Percentiles rank a stretch among this genome's conserved stretches.
Evolutionary conservation across 1,140 invertebrate genomes (phyloP).

Genomic region (Eumaeus atala): DNA sequence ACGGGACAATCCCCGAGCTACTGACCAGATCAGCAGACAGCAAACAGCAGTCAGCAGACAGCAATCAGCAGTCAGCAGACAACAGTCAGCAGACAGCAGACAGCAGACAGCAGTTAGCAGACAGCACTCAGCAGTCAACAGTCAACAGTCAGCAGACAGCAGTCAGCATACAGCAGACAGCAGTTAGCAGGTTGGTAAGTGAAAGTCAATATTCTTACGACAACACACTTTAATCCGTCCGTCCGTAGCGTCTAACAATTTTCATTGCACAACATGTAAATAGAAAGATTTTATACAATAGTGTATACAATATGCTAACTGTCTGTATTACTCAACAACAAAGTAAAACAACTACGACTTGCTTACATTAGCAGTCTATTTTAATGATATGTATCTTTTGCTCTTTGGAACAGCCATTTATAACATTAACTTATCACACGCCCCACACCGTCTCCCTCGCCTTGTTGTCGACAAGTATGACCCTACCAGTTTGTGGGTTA

Average conservation of each 20-base stretch:
- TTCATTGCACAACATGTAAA: constrained; percentile 73
- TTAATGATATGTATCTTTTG: constrained; percentile 73
- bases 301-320: constrained; percentile 67
- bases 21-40: no score
- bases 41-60: no score
- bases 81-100: no score
- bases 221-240: constrained; percentile 66
- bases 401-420: constrained; percentile 67
- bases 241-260: constrained; percentile 54
- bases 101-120: no score
- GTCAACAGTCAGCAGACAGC: no score
- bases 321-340: constrained; percentile 68
- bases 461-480: neutral
- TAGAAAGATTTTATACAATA: constrained; percentile 74
- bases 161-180: no score
- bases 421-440: constrained; percentile 28
- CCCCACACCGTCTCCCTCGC: constrained; percentile 6
- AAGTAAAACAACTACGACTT: constrained; percentile 69
- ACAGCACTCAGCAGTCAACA: no score
- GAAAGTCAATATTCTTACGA: constrained; percentile 25
- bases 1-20: no score
- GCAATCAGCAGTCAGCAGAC: no score
- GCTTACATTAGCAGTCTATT: constrained; percentile 72
- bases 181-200: neutral
- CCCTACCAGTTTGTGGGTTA: no score